Evolutionary conservation across 1,140 invertebrate species (phyloP).

Genomic region (Eupristina koningsbergeri): DNA sequence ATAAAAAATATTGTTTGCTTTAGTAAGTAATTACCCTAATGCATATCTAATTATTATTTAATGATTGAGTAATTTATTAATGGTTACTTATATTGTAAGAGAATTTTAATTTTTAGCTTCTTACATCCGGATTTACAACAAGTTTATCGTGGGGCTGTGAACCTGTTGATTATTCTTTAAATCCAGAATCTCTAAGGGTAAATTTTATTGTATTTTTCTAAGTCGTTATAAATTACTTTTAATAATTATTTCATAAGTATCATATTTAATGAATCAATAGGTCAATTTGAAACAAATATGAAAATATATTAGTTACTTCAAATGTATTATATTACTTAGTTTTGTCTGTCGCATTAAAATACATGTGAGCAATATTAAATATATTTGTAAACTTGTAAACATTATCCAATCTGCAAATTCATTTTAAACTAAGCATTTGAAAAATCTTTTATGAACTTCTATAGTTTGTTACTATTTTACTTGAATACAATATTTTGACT

Average conservation of each 20-base stretch:
- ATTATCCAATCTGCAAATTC: no score
- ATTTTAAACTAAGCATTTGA: no score
- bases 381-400: no score
- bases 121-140: constrained; percentile 66
- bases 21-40: no score
- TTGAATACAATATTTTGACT: no score
- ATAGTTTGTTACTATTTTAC: no score
- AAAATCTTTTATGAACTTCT: no score
- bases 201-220: constrained; percentile 44
- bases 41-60: no score
- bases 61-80: neutral
- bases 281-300: neutral
- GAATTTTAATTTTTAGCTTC: constrained; percentile 56
- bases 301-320: no score
- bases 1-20: no score
- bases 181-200: constrained; percentile 65
- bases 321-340: no score
- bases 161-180: constrained; percentile 62
- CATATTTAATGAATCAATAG: constrained; percentile 16
- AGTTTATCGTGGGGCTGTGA: constrained; percentile 67
- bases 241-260: neutral
- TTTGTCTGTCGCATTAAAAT: no score
- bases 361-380: neutral
- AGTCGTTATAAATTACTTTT: neutral
- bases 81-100: neutral